Conservation (phyloP, 2,797 vertebrate genomes). For the Typhlichthys subterraneus region DNA sequence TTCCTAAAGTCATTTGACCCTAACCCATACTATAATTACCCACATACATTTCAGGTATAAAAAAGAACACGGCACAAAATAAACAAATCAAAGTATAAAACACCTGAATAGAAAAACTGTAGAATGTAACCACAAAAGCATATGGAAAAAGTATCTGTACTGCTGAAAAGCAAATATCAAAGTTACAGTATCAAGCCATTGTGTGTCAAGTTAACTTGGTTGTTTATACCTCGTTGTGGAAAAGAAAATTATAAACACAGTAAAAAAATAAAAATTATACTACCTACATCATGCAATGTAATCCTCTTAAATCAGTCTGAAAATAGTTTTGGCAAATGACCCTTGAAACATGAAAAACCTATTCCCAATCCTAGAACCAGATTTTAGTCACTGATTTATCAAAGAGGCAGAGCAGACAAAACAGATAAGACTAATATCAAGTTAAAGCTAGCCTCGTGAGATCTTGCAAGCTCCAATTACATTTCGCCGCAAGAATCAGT, state of each 20-base stretch:
- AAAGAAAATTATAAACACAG: slow-evolving; percentile 61
- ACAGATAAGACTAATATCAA: too few species aligned
- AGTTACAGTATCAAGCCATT: slow-evolving; percentile 88
- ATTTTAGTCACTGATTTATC: slow-evolving; percentile 22
- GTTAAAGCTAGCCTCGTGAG: too few species aligned
- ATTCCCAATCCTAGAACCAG: slow-evolving; percentile 19
- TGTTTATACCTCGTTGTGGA: slow-evolving; percentile 79
- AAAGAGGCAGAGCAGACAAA: too few species aligned
- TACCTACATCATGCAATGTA: slow-evolving; percentile 88
- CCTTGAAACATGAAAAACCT: slow-evolving; percentile 39
- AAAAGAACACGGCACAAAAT: slow-evolving; percentile 70
- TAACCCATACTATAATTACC: slow-evolving; percentile 93
- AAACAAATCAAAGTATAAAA: slow-evolving; percentile 65
- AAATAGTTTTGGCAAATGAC: slow-evolving; percentile 41
- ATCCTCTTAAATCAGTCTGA: slow-evolving; percentile 56
- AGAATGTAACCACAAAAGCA: slow-evolving; percentile 75
- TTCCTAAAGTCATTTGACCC: slow-evolving; percentile 81
- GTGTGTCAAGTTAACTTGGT: slow-evolving; percentile 76
- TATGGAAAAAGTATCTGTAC: slow-evolving; percentile 78
- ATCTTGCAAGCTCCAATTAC: too few species aligned
- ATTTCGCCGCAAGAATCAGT: too few species aligned
- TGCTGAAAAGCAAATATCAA: slow-evolving; percentile 87
- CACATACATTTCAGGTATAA: slow-evolving; percentile 95
- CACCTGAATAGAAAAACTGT: slow-evolving; percentile 60
- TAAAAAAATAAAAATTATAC: slow-evolving; percentile 6